These are phyloP conservation scores for Jaculus jaculus DNA, from an alignment of 2,113 vertebrate species.

Conservation along the genomic window DNA sequence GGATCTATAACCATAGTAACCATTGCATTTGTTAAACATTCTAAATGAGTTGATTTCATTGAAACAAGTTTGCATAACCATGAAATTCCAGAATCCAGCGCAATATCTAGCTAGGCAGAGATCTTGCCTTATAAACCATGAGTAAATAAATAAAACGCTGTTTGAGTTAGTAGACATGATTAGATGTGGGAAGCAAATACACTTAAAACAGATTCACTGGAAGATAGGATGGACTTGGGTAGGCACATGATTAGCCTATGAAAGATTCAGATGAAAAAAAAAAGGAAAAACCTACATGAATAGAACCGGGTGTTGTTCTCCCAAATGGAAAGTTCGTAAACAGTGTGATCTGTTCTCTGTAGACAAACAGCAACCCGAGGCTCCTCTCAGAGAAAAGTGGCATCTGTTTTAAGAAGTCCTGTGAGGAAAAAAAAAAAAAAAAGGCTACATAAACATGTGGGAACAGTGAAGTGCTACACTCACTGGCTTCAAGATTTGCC, in stretches of 20 bases:
- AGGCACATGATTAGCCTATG: background rate
- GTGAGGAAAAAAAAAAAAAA: constrained; percentile 55
- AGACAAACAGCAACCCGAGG: constrained; percentile 16
- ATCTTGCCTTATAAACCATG: background rate
- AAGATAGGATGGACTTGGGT: constrained; percentile 2
- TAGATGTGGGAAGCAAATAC: constrained; percentile 1
- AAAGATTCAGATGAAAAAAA: background rate
- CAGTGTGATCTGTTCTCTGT: background rate
- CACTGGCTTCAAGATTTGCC: constrained; percentile 46
- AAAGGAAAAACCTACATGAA: constrained; percentile 36
- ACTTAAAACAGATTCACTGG: background rate
- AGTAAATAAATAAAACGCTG: constrained; percentile 6
- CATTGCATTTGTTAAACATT: constrained; percentile 16
- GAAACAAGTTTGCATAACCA: background rate
- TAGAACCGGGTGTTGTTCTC: constrained; percentile 32
- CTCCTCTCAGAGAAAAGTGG: constrained; percentile 10
- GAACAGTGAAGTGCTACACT: background rate
- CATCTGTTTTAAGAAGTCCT: constrained; percentile 63
- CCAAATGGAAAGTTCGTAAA: constrained; percentile 51
- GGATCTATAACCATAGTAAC: background rate
- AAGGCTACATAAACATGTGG: constrained; percentile 50
- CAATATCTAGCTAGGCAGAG: background rate
- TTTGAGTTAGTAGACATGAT: constrained; percentile 8
- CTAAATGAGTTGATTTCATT: background rate
- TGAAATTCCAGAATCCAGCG: background rate